Evolutionary conservation across 2,888 invertebrate genomes (phyloP).

Genomic region (Lacanobia oleracea): DNA sequence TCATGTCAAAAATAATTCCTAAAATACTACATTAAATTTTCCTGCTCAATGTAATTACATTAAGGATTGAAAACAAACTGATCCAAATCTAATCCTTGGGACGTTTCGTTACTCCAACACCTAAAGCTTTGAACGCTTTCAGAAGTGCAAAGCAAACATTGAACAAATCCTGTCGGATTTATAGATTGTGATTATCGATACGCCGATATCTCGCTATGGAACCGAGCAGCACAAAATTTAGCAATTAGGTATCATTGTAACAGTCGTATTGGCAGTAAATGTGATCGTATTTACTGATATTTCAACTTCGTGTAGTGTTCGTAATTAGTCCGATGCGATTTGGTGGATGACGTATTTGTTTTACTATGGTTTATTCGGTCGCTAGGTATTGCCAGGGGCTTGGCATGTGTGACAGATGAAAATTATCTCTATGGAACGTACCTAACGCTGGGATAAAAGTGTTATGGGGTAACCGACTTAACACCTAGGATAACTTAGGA

Average conservation of each 20-base stretch:
- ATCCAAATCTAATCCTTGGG: conserved; percentile 24
- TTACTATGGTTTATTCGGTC: background rate
- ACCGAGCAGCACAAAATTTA: conserved; percentile 51
- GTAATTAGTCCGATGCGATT: conserved; percentile 38
- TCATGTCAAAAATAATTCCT: too few relatives aligned
- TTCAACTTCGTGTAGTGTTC: conserved; percentile 41
- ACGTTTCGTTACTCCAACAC: conserved; percentile 22
- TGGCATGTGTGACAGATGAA: too few relatives aligned
- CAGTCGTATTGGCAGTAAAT: conserved; percentile 47
- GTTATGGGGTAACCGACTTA: background rate
- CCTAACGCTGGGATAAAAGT: background rate
- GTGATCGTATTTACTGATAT: conserved; percentile 55
- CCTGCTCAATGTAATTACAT: conserved; percentile 13
- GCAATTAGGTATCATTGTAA: conserved; percentile 57
- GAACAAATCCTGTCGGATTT: conserved; percentile 49
- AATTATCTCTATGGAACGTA: background rate
- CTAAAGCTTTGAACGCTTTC: conserved; percentile 40
- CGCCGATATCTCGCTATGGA: conserved; percentile 46
- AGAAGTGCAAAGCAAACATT: conserved; percentile 41
- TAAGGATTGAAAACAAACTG: conserved; percentile 23
- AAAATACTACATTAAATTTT: conserved; percentile 6
- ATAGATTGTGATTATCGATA: conserved; percentile 55
- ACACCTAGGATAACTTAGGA: too few relatives aligned
- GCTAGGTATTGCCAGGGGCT: background rate
- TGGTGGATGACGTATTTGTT: background rate